phyloP scores from a whole-genome alignment of 2,888 invertebrate genomes.

The Gryllus longicercus region DNA sequence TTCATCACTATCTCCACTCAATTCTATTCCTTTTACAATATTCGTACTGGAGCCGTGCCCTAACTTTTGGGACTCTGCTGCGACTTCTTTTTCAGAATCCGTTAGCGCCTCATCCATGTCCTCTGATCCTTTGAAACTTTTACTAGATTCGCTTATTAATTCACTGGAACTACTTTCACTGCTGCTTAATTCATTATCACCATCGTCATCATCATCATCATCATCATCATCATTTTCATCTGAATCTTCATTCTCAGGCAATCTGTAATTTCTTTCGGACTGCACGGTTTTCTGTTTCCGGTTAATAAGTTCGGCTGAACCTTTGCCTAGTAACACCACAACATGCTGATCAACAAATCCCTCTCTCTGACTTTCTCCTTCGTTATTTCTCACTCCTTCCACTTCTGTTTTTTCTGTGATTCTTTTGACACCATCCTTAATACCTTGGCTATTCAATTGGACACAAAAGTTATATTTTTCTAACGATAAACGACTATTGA shows the following conservation, averaged over 20 bases:
- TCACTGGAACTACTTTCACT: slow-evolving; percentile 40
- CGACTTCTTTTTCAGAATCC: slow-evolving; percentile 32
- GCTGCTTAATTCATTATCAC: slow-evolving; percentile 37
- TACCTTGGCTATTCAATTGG: not conserved
- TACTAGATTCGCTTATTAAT: slow-evolving; percentile 38
- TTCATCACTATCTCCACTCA: slow-evolving; percentile 50
- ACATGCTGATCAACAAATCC: slow-evolving; percentile 24
- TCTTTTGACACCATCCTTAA: too few relatives aligned
- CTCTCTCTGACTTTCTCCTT: too few relatives aligned
- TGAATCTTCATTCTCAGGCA: slow-evolving; percentile 35
- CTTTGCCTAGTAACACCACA: slow-evolving; percentile 41
- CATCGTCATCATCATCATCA: slow-evolving; percentile 43
- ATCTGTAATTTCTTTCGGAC: slow-evolving; percentile 30
- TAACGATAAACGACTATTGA: not conserved
- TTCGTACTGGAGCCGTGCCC: not conserved
- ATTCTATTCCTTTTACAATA: slow-evolving; percentile 41
- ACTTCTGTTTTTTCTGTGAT: too few relatives aligned
- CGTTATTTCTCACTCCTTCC: too few relatives aligned
- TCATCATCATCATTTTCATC: slow-evolving; percentile 33
- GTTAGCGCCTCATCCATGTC: slow-evolving; percentile 24
- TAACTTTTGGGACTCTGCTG: slow-evolving; percentile 18
- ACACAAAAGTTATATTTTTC: not conserved
- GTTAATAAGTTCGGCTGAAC: slow-evolving; percentile 48
- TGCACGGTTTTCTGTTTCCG: slow-evolving; percentile 19
- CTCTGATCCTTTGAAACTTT: not conserved